A percentile compares a stretch with the other conserved stretches of the same genome.
Conservation (phyloP, 2,113 vertebrate genomes). For the Vimba vimba region DNA sequence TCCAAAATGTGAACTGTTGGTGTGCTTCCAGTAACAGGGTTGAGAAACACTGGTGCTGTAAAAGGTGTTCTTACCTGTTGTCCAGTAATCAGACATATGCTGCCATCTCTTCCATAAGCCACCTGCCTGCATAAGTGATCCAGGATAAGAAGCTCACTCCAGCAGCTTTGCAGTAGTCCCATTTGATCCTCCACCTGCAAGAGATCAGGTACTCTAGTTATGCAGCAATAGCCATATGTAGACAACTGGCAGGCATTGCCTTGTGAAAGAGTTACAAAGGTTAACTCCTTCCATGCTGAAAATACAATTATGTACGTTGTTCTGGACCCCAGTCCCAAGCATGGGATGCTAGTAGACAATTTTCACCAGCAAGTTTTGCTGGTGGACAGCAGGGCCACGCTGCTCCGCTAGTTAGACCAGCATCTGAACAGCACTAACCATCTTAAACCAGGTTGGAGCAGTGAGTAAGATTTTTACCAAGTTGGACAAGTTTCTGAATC, state of each 20-base stretch:
- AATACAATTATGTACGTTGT: background rate
- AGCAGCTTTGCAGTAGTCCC: slow-evolving; percentile 81
- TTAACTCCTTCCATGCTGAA: background rate
- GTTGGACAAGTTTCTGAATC: background rate
- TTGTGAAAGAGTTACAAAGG: background rate
- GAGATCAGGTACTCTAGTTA: slow-evolving; percentile 13
- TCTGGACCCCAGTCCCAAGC: background rate
- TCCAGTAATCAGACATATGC: slow-evolving; percentile 80
- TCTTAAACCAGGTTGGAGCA: background rate
- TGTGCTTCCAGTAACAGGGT: background rate
- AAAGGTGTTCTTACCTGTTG: slow-evolving; percentile 72
- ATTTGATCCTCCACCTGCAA: slow-evolving; percentile 81
- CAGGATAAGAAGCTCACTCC: slow-evolving; percentile 81
- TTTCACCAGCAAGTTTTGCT: background rate
- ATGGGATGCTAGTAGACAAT: background rate
- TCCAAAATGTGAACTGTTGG: background rate
- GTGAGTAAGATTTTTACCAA: background rate
- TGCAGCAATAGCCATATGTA: background rate
- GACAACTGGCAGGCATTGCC: background rate
- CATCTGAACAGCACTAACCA: background rate
- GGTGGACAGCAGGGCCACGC: background rate
- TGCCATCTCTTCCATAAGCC: slow-evolving; percentile 73
- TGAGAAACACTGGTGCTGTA: background rate
- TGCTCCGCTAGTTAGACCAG: background rate
- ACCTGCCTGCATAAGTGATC: slow-evolving; percentile 82